These are phyloP conservation scores for Camponotus pennsylvanicus DNA, from an alignment of 1,140 invertebrate species.

Conservation along the genomic window DNA sequence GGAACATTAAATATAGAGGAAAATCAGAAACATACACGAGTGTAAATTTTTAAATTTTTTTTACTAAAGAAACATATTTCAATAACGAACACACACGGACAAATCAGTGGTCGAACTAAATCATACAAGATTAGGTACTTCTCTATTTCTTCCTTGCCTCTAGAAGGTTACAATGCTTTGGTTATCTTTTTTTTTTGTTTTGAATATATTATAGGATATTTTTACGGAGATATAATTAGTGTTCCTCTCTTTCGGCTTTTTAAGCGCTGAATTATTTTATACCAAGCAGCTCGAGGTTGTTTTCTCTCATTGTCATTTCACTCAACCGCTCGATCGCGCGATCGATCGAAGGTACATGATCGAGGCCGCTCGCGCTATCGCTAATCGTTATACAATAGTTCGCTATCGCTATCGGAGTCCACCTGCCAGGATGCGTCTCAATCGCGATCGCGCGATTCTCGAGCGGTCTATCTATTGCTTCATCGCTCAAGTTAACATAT, in stretches of 20 bases:
- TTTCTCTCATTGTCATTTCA: constrained; percentile 53
- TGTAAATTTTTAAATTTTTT: constrained; percentile 76
- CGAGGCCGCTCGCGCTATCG: constrained; percentile 42
- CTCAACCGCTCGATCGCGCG: constrained; percentile 62
- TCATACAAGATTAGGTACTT: constrained; percentile 82
- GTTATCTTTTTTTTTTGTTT: constrained; percentile 79
- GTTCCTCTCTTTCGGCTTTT: constrained; percentile 70
- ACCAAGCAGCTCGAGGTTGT: constrained; percentile 71
- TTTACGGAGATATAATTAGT: constrained; percentile 79
- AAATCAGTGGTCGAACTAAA: constrained; percentile 83
- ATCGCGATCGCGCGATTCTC: constrained; percentile 62
- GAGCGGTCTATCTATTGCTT: constrained; percentile 69
- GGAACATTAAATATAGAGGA: background rate
- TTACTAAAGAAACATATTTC: constrained; percentile 84
- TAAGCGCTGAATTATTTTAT: constrained; percentile 72
- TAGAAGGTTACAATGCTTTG: constrained; percentile 83
- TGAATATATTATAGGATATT: constrained; percentile 83
- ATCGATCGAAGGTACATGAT: constrained; percentile 56
- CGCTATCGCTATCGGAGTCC: constrained; percentile 65
- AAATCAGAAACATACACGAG: background rate
- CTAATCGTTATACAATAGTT: constrained; percentile 74
- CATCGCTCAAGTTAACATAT: constrained; percentile 52
- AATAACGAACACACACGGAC: constrained; percentile 84
- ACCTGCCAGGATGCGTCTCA: constrained; percentile 18
- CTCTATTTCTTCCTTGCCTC: constrained; percentile 79